Percentiles rank a stretch among this genome's conserved stretches.
Evolutionary conservation across 2,888 invertebrate genomes (phyloP).

Genomic region (Boloria selene): DNA sequence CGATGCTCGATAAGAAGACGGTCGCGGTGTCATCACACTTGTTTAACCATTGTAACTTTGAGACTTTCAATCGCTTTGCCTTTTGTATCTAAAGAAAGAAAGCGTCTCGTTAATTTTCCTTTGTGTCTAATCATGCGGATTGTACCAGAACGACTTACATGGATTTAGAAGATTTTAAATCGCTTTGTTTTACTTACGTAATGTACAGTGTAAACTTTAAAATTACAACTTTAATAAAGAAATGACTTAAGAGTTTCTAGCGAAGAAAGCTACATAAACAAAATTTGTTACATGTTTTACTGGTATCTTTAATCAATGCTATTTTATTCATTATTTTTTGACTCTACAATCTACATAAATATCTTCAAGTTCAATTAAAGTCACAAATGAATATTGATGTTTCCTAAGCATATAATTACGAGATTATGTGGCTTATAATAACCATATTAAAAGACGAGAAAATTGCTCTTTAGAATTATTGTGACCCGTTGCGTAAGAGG

Average conservation of each 20-base stretch:
- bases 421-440: slow-evolving; percentile 9
- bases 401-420: slow-evolving; percentile 23
- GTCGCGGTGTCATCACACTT: slow-evolving; percentile 61
- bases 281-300: slow-evolving; percentile 9
- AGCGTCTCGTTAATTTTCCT: slow-evolving; percentile 61
- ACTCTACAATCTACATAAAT: slow-evolving; percentile 4
- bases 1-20: slow-evolving; percentile 64
- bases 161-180: slow-evolving; percentile 12
- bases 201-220: slow-evolving; percentile 6
- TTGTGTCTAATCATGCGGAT: slow-evolving; percentile 68
- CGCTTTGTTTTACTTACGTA: slow-evolving; percentile 24
- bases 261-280: slow-evolving; percentile 5
- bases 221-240: background rate
- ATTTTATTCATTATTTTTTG: slow-evolving; percentile 13
- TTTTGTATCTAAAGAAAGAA: slow-evolving; percentile 70
- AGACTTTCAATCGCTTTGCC: slow-evolving; percentile 68
- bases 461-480: slow-evolving; percentile 52
- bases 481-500: slow-evolving; percentile 52
- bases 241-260: slow-evolving; percentile 2
- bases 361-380: slow-evolving; percentile 14
- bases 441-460: slow-evolving; percentile 12
- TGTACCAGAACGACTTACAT: slow-evolving; percentile 47
- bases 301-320: slow-evolving; percentile 7
- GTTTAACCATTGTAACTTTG: slow-evolving; percentile 60
- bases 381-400: slow-evolving; percentile 12